phyloP scores from a whole-genome alignment of 2,888 invertebrate species.

The Oligia fasciuncula region DNA sequence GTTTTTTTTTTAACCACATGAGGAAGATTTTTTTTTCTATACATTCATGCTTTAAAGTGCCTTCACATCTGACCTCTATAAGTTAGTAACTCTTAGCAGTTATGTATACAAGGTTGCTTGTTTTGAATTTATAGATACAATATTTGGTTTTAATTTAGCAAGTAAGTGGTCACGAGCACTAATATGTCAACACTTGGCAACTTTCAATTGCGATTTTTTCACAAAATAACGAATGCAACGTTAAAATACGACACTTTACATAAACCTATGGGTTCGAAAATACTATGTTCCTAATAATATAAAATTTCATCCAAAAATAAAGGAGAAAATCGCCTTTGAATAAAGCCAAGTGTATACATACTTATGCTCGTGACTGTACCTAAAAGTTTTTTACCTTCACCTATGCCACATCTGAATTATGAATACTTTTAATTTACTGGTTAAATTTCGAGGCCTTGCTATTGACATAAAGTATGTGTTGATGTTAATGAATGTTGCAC shows the following conservation, averaged over 20 bases:
- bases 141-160: conserved; percentile 27
- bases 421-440: conserved; percentile 1
- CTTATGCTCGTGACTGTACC: neutral
- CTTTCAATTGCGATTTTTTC: too few relatives aligned
- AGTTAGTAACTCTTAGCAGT: neutral
- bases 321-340: too few relatives aligned
- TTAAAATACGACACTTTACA: too few relatives aligned
- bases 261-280: too few relatives aligned
- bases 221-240: too few relatives aligned
- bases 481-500: conserved; percentile 6
- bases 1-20: too few relatives aligned
- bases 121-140: conserved; percentile 4
- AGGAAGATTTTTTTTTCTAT: neutral
- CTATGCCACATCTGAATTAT: conserved; percentile 24
- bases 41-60: neutral
- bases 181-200: too few relatives aligned
- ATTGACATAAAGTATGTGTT: conserved; percentile 7
- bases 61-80: conserved; percentile 19
- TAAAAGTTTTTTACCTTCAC: conserved; percentile 31
- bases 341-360: too few relatives aligned
- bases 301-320: too few relatives aligned
- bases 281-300: too few relatives aligned
- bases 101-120: neutral
- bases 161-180: neutral
- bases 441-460: conserved; percentile 14